A percentile compares a stretch with the other conserved stretches of the same genome.
Conservation (phyloP, 2,113 vertebrate genomes). For the Hiodon alosoides region DNA sequence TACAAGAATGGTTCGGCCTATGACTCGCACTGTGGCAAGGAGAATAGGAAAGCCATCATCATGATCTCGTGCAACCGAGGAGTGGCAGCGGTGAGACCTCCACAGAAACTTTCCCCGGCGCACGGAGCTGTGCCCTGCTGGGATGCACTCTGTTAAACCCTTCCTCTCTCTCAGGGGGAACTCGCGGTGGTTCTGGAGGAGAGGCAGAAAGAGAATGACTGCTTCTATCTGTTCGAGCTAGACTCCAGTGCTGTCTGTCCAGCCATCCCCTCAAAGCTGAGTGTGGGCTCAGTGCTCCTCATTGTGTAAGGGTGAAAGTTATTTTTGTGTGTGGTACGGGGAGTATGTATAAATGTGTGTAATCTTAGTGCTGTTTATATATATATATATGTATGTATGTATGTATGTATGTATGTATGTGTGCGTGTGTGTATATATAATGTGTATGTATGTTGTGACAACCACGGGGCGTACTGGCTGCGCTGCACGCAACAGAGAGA, state of each 20-base stretch:
- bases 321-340: background rate
- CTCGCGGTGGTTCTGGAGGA: constrained; percentile 72
- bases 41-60: constrained; percentile 72
- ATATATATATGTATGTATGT: background rate
- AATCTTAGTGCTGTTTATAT: background rate
- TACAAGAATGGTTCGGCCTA: constrained; percentile 77
- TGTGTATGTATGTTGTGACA: too few species aligned
- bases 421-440: too few species aligned
- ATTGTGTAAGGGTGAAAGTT: constrained; percentile 74
- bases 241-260: constrained; percentile 79
- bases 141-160: background rate
- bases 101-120: background rate
- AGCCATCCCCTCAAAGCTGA: constrained; percentile 65
- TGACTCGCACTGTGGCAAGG: constrained; percentile 63
- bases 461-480: too few species aligned
- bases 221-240: constrained; percentile 92
- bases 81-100: constrained; percentile 58
- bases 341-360: background rate
- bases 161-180: constrained; percentile 53
- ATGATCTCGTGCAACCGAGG: constrained; percentile 85
- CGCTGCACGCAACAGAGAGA: too few species aligned
- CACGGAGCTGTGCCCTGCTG: background rate
- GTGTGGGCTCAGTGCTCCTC: constrained; percentile 80
- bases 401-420: background rate
- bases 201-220: constrained; percentile 62